phyloP scores from a whole-genome alignment of 2,888 invertebrate species.

The Atherix ibis region DNA sequence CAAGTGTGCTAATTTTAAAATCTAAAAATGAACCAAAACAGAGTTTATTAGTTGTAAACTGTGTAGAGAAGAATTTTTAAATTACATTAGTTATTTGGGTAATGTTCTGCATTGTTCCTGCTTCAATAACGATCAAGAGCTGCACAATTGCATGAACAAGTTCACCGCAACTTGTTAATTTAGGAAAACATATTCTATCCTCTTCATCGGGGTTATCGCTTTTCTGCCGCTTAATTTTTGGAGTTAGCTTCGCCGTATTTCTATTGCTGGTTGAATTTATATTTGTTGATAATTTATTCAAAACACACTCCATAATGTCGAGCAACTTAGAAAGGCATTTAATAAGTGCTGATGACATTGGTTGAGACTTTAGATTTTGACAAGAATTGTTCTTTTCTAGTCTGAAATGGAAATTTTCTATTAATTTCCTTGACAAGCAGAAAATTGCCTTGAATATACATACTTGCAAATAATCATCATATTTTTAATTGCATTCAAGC shows the following conservation, averaged over 20 bases:
- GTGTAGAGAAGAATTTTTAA: no score
- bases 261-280: no score
- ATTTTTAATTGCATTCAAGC: conserved; percentile 34
- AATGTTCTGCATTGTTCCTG: no score
- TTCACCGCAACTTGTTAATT: conserved; percentile 2
- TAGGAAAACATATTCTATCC: conserved; percentile 6
- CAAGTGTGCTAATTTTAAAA: conserved; percentile 50
- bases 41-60: no score
- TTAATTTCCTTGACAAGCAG: no score
- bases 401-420: conserved; percentile 13
- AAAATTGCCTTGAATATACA: no score
- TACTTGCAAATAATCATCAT: conserved; percentile 31
- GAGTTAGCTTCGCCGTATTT: no score
- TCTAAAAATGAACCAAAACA: conserved; percentile 12
- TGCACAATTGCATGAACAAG: conserved; percentile 40
- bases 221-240: conserved; percentile 5
- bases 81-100: no score
- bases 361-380: conserved; percentile 19
- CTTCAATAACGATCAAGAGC: conserved; percentile 47
- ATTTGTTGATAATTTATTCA: conserved; percentile 20
- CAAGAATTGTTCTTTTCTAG: conserved; percentile 24
- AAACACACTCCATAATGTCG: conserved; percentile 25
- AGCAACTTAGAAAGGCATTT: conserved; percentile 27
- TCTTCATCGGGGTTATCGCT: conserved; percentile 10
- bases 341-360: conserved; percentile 21